Base-by-base conservation (phyloP, 2,888 invertebrate genomes). In the Cataglyphis rosenhaueri region DNA sequence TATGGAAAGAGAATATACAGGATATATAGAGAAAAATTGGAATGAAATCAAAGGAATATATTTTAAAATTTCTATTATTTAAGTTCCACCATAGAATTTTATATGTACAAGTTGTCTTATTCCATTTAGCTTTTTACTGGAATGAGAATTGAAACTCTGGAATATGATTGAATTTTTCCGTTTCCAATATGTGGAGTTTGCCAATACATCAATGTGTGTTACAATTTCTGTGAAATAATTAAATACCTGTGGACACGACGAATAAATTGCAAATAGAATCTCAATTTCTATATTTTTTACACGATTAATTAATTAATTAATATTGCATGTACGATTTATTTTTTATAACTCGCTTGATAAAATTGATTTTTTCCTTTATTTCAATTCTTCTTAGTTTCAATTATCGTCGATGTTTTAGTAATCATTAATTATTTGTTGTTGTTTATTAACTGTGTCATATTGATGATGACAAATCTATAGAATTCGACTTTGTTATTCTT, bases 151-250 rank as follows among this genome's bases (percentile, higher is more conserved):
- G 44, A 57, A 78, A 78, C 38, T 55, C 57, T 5, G 12, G 57
- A 29, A 41, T 59, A 21, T 21, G 52, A 25, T 71, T 79, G 61
- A 71, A 79, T 79, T 79, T 79, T 79, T 78, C 25, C 59, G 32
- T 41, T 59, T 44, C 44, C 71, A 32, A 79, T 71, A 59, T 32
- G 21, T 8, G 29, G 21, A 68, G 55, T 59, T 78, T 32, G 59
- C 41, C 41, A 12, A 78, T 78, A 59, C 44, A 25, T 71, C 59
- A 44, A 21, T n/a, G 48, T 52, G n/a, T 12, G 44, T 78, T 78
- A 59, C 78, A 71, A 71, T 71, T 79, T 71, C 71, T 57, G 18
- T 25, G 59, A 35, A 79, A 79, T 79, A 71, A 79, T 79, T 71
- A 79, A 71, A 79, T 79, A 59, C 9, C n/a, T 32, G 44, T 25